These are phyloP conservation scores for Sinodicranocentrus sp. DNA, from an alignment of 2,888 invertebrate species.

Conservation along the genomic window DNA sequence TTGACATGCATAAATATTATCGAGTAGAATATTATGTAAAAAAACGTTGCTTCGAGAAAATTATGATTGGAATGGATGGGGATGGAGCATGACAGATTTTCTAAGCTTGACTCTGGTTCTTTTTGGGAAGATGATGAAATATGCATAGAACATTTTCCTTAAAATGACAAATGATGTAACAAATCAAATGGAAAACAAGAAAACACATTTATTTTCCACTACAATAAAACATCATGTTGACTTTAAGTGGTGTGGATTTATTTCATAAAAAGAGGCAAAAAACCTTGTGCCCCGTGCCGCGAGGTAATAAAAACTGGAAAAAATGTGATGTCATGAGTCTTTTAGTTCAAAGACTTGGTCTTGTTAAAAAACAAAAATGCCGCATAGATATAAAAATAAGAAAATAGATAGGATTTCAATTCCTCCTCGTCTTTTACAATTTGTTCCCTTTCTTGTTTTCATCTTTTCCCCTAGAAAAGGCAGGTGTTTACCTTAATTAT, in stretches of 20 bases:
- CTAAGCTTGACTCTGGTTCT: not conserved
- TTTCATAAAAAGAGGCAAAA: not conserved
- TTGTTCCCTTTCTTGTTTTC: constrained; percentile 26
- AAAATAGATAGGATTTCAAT: too few relatives aligned
- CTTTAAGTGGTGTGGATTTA: constrained; percentile 30
- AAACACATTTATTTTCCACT: not conserved
- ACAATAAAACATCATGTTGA: not conserved
- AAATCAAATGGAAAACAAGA: not conserved
- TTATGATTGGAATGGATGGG: too few relatives aligned
- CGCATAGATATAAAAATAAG: too few relatives aligned
- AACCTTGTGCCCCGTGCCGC: not conserved
- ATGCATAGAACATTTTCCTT: not conserved
- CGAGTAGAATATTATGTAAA: too few relatives aligned
- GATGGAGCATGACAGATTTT: not conserved
- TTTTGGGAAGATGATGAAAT: not conserved
- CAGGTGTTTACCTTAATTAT: constrained; percentile 64
- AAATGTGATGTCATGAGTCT: constrained; percentile 51
- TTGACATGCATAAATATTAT: constrained; percentile 14
- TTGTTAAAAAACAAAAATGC: too few relatives aligned
- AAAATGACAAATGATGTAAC: constrained; percentile 14
- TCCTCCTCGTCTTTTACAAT: not conserved
- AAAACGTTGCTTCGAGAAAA: too few relatives aligned
- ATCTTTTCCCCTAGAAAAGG: constrained; percentile 48
- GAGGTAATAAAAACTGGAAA: not conserved
- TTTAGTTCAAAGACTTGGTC: too few relatives aligned